A percentile compares a stretch with the other conserved stretches of the same genome.
Evolutionary conservation across 2,888 invertebrate species (phyloP).

Genomic region (Eutolmus rufibarbis): DNA sequence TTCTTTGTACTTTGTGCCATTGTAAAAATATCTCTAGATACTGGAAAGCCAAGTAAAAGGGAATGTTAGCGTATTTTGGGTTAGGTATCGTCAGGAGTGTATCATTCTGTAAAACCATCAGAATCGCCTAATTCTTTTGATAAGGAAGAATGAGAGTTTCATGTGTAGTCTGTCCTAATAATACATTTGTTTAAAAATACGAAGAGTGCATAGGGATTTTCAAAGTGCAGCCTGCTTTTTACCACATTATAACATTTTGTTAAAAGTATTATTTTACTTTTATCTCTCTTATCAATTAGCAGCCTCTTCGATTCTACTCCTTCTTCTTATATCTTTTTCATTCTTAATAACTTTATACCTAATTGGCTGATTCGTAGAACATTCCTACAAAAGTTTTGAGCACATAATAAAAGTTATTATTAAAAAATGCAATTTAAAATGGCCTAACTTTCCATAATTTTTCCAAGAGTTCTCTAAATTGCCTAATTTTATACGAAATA

Average conservation of each 20-base stretch:
- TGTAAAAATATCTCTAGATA: slow-evolving; percentile 1
- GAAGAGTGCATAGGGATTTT: neutral
- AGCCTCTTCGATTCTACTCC: too few relatives aligned
- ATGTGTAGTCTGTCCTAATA: neutral
- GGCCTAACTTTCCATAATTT: too few relatives aligned
- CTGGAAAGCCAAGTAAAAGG: neutral
- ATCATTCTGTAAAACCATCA: neutral
- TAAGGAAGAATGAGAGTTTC: neutral
- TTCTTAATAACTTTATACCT: too few relatives aligned
- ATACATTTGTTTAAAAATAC: neutral
- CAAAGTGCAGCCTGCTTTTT: too few relatives aligned
- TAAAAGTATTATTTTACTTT: too few relatives aligned
- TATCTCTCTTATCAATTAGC: too few relatives aligned
- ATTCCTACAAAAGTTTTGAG: too few relatives aligned
- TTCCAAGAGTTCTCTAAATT: too few relatives aligned
- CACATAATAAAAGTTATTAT: neutral
- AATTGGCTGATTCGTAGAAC: too few relatives aligned
- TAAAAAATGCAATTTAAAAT: neutral
- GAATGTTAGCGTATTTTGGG: neutral
- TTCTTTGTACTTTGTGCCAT: slow-evolving; percentile 62
- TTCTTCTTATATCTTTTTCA: too few relatives aligned
- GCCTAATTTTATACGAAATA: too few relatives aligned
- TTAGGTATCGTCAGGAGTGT: neutral
- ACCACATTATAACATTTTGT: too few relatives aligned
- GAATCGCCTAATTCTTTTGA: neutral